These are phyloP conservation scores for Selenia dentaria DNA, from an alignment of 2,888 invertebrate species.

Conservation along the genomic window DNA sequence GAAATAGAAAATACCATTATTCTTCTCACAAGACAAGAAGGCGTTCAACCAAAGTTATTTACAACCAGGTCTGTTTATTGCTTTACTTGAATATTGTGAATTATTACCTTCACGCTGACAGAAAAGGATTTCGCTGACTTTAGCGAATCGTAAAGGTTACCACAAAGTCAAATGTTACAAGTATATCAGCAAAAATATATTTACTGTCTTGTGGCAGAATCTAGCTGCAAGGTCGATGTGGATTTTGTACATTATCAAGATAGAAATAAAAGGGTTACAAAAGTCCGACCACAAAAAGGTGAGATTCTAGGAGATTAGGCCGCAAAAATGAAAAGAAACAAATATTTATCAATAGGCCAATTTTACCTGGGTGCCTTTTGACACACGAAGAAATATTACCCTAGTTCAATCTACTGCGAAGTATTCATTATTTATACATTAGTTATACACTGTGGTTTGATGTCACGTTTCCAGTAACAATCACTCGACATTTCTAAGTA, in stretches of 20 bases:
- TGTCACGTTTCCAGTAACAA: too few relatives aligned
- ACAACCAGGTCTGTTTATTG: slow-evolving; percentile 74
- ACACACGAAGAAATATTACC: slow-evolving; percentile 24
- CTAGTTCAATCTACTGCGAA: slow-evolving; percentile 18
- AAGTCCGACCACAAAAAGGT: slow-evolving; percentile 35
- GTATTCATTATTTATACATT: slow-evolving; percentile 33
- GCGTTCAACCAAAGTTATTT: slow-evolving; percentile 80
- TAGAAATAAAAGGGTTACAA: slow-evolving; percentile 35
- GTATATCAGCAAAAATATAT: slow-evolving; percentile 26
- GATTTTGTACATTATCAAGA: slow-evolving; percentile 34
- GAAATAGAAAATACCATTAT: slow-evolving; percentile 83
- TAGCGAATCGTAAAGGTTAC: slow-evolving; percentile 26
- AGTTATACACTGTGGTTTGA: slow-evolving; percentile 7
- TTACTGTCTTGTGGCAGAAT: slow-evolving; percentile 23
- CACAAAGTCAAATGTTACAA: slow-evolving; percentile 27
- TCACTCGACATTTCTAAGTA: too few relatives aligned
- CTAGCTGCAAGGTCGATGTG: slow-evolving; percentile 24
- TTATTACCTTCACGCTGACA: slow-evolving; percentile 33
- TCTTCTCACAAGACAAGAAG: slow-evolving; percentile 78
- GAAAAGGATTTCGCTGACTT: slow-evolving; percentile 29
- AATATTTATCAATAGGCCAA: slow-evolving; percentile 28
- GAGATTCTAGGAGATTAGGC: too few relatives aligned
- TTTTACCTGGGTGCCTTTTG: slow-evolving; percentile 23
- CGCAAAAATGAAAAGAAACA: slow-evolving; percentile 21
- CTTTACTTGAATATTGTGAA: slow-evolving; percentile 56